Base-by-base conservation (phyloP, 2,113 vertebrate species). In the Candoia aspera region DNA sequence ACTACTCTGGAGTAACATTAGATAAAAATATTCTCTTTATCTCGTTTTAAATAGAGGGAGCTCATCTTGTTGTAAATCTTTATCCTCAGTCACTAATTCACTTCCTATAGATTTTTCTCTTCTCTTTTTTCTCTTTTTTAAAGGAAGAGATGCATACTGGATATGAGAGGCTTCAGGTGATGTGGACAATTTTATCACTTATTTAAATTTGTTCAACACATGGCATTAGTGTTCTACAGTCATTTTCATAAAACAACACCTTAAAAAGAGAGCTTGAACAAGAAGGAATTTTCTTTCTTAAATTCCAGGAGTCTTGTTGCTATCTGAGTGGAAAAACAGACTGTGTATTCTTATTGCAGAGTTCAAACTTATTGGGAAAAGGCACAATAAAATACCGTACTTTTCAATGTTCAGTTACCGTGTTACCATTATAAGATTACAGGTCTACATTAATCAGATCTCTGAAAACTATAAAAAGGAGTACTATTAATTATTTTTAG, bases 241-340 rank as follows among this genome's bases (percentile, higher is more conserved):
- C 2, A 54, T 4, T 15, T 24, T 23, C 33, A 23, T 19, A 86
- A 90, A 8, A 0, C 0, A 11, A 29, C 1, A 60, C 79, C 57
- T 21, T 9, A 60, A 33, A 13, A 13, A 21, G 59, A 3, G 0
- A 1, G 68, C 1, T 6, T 49, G 91, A 24, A 87, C 86, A 73
- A 83, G 54, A 2, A 64, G 49, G n/a, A 26, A 26, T 49, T n/a
- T 29, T 42, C 26, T 26, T 17, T 55, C 37, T 42, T 42, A 88
- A 84, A 58, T 2, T 57, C 10, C 79, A n/a, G 88, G 79, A 87
- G 59, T 53, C 13, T 0, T 37, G 1, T 15, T 86, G n/a, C n/a
- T n/a, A 15, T 0, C 17, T 13, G 29, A 55, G 3, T 88, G 2
- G 49, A 93, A 91, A 73, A 55, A 86, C 59, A n/a, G 24, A 57